phyloP scores from a whole-genome alignment of 2,113 vertebrate genomes.

The Marmota flaviventris region DNA sequence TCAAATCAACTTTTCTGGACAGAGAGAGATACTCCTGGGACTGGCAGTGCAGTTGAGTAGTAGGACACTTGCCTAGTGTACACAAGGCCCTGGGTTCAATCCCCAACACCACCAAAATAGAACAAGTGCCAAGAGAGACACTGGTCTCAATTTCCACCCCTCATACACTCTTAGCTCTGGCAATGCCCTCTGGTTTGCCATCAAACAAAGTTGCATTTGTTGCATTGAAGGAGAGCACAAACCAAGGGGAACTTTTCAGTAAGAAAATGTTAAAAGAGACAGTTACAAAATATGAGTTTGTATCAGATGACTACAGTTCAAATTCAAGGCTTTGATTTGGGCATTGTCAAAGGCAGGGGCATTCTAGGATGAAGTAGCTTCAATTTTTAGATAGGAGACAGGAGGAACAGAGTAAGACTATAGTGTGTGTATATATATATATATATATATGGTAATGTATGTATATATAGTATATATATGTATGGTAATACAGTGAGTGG shows the following conservation, averaged over 20 bases:
- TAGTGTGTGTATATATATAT: too few species aligned
- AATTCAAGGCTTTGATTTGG: background rate
- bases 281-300: background rate
- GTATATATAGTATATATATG: too few species aligned
- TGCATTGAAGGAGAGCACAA: background rate
- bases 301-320: background rate
- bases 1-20: background rate
- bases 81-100: background rate
- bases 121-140: background rate
- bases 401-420: background rate
- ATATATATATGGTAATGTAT: too few species aligned
- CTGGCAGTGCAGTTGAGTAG: background rate
- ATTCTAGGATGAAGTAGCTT: background rate
- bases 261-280: background rate
- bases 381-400: background rate
- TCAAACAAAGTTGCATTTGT: background rate
- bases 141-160: background rate
- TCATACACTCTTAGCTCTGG: background rate
- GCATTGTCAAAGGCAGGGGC: background rate
- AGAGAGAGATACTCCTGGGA: background rate
- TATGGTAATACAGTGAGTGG: background rate
- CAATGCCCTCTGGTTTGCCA: background rate
- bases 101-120: background rate
- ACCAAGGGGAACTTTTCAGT: background rate
- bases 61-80: too few species aligned